Evolutionary conservation across 2,797 vertebrate genomes (phyloP), one percentile per base, ranked within the genome.

Genomic region (Hydrophis major): DNA sequence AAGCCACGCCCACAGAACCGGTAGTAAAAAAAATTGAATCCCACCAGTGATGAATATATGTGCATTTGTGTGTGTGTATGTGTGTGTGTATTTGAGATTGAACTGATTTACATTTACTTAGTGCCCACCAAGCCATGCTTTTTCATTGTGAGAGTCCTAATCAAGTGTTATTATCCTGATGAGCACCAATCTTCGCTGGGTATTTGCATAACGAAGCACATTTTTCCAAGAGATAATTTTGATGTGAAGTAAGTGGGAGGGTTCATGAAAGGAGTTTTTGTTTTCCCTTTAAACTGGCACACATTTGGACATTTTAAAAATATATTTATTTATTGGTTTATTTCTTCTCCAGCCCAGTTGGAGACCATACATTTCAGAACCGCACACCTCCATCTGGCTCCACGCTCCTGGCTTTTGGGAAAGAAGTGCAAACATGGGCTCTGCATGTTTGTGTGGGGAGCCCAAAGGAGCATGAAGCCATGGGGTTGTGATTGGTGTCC

Each of bases 171-270:
- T 95, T 95, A 92, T 63, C 95, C 93, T 96, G 95, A 95, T 95
- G 95, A 96, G 95, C 60, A 90, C 94, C 93, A 94, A 92, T 96
- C 94, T 95, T 96, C 94, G 95, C 94, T 13, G 13, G 96, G 96
- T 93, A 91, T 95, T 94, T 32, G 53, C 78, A 92, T 94, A 96
- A 96, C 95, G 96, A 96, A 96, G 93, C 93, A 93, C 88, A 91
- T 95, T 96, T 95, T 94, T 93, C 92, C 93, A 5, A 32, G 78
- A 95, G 92, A 94, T 93, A 57, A 93, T 94, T 95, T 42, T 0
- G 86, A 88, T 16, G 37, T 87, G 95, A 94, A 92, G 94, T 42
- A 20, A 93, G 94, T 0, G 0, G 91, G 37, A 28, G 0, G 0
- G 53, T 93, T 94, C 90, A 20, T 63, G 95, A 95, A 94, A 47